phyloP scores from a whole-genome alignment of 2,113 vertebrate species.

The Syngnathoides biaculeatus region DNA sequence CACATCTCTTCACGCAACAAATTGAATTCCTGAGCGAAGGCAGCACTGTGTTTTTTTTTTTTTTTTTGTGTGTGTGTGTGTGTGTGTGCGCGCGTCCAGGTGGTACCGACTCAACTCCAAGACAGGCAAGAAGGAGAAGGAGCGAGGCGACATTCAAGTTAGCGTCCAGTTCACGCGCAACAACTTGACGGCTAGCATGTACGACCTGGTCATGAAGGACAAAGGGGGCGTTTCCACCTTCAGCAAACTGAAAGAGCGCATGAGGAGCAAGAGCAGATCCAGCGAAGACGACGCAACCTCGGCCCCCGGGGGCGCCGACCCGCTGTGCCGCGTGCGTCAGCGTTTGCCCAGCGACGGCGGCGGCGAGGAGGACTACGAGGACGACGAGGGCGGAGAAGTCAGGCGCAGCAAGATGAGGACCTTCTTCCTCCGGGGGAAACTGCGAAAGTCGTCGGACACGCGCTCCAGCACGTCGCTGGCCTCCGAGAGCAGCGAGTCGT shows the following conservation, averaged over 20 bases:
- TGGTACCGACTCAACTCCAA: constrained; percentile 95
- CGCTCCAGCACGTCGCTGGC: constrained; percentile 91
- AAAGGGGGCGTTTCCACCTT: constrained; percentile 83
- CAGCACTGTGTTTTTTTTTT: no score
- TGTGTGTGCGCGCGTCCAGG: constrained; percentile 65
- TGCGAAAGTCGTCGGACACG: constrained; percentile 87
- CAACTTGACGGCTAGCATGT: constrained; percentile 96
- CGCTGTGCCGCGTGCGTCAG: constrained; percentile 44
- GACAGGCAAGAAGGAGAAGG: constrained; percentile 92
- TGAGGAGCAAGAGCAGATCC: constrained; percentile 81
- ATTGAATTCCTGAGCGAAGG: no score
- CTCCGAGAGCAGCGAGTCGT: constrained; percentile 91
- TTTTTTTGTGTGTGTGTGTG: no score
- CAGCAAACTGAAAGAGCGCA: constrained; percentile 87
- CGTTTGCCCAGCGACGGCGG: constrained; percentile 76
- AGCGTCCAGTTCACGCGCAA: constrained; percentile 86
- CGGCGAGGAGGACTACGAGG: constrained; percentile 81
- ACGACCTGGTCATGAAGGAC: constrained; percentile 91
- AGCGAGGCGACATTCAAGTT: constrained; percentile 89
- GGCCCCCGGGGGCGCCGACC: constrained; percentile 36
- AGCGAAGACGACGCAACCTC: constrained; percentile 82
- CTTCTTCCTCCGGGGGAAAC: constrained; percentile 84
- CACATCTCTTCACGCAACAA: no score
- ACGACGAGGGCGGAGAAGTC: constrained; percentile 76
- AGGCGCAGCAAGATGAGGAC: constrained; percentile 81